Percentiles rank a stretch among this genome's conserved stretches.
Conservation (phyloP, 2,797 vertebrate species). For the Leuciscus waleckii region DNA sequence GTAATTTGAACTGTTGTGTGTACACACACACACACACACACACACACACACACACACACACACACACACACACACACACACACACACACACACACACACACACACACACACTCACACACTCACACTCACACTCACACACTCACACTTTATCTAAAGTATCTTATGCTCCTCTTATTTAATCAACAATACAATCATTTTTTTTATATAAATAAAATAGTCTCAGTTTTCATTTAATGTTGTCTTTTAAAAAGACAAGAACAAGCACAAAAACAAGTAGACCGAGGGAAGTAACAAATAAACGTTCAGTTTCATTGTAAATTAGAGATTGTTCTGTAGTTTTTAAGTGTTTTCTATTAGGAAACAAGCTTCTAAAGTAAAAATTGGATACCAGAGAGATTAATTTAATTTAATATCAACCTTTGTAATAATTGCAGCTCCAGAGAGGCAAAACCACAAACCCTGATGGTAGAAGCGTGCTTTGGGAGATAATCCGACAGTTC, state of each 20-base stretch:
- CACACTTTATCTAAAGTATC: too few species aligned
- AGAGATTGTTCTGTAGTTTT: slow-evolving; percentile 41
- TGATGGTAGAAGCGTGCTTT: slow-evolving; percentile 57
- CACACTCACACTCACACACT: too few species aligned
- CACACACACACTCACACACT: too few species aligned
- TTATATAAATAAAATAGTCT: neutral
- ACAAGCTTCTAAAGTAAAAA: slow-evolving; percentile 54
- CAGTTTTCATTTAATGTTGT: neutral
- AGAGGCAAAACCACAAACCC: slow-evolving; percentile 51
- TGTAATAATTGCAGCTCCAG: slow-evolving; percentile 48
- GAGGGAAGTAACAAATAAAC: neutral
- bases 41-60: too few species aligned
- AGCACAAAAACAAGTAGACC: neutral
- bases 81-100: too few species aligned
- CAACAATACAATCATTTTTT: too few species aligned
- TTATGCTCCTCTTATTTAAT: too few species aligned
- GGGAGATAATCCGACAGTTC: slow-evolving; percentile 61
- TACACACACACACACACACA: too few species aligned
- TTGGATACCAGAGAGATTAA: slow-evolving; percentile 45
- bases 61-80: too few species aligned
- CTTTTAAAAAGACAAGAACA: neutral
- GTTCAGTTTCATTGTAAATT: neutral
- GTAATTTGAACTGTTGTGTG: too few species aligned
- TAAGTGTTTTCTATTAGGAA: slow-evolving; percentile 50
- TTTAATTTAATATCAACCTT: slow-evolving; percentile 56